These are phyloP conservation scores for Icerya purchasi DNA, from an alignment of 2,888 invertebrate species.

Conservation along the genomic window DNA sequence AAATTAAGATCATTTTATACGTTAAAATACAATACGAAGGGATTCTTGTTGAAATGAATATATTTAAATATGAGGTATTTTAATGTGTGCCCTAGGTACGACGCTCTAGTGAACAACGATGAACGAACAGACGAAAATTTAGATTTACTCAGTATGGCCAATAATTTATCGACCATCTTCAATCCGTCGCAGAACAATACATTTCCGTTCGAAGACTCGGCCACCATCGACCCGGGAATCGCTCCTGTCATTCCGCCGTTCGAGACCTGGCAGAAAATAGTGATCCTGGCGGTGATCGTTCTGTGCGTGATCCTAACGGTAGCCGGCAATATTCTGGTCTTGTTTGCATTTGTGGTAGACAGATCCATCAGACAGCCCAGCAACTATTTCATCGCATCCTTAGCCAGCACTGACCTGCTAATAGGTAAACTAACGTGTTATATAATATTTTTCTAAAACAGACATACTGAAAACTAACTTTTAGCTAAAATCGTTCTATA, in stretches of 20 bases:
- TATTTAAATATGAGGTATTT: too few relatives aligned
- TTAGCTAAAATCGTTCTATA: not conserved
- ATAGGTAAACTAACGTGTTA: slow-evolving; percentile 43
- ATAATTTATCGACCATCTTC: not conserved
- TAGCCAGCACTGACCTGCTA: slow-evolving; percentile 89
- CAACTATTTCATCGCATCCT: slow-evolving; percentile 96
- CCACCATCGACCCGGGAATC: not conserved
- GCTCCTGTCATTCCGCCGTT: slow-evolving; percentile 55
- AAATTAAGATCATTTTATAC: too few relatives aligned
- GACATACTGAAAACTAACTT: not conserved
- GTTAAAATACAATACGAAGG: too few relatives aligned
- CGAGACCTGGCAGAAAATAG: slow-evolving; percentile 68
- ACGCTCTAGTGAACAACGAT: not conserved
- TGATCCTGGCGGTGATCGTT: slow-evolving; percentile 68
- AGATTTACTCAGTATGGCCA: not conserved
- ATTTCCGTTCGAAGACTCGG: not conserved
- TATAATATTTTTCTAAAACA: not conserved
- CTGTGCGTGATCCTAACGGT: slow-evolving; percentile 80
- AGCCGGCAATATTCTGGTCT: slow-evolving; percentile 83
- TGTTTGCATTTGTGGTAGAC: slow-evolving; percentile 86
- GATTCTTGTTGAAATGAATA: too few relatives aligned
- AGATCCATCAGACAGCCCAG: slow-evolving; percentile 85
- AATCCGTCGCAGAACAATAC: not conserved
- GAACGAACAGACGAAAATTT: not conserved
- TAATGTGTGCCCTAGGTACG: too few relatives aligned